Evolutionary conservation across 2,888 invertebrate genomes (phyloP).

Genomic region (Megalurothrips usitatus): DNA sequence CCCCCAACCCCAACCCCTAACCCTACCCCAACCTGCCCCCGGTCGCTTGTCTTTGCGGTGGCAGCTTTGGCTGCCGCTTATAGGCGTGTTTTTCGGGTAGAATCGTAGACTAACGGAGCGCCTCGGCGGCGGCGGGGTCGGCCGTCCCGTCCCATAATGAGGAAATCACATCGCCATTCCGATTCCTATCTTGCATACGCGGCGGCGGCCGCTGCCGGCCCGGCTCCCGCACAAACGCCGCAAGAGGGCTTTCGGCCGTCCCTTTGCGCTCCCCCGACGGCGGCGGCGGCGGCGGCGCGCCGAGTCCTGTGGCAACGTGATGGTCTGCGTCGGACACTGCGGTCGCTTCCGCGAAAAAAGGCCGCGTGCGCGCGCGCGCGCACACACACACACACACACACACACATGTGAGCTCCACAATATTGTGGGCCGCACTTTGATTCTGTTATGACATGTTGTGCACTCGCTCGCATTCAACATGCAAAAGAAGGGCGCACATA

Average conservation of each 20-base stretch:
- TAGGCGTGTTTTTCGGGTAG: too few relatives aligned
- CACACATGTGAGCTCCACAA: background rate
- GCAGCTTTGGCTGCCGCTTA: too few relatives aligned
- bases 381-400: too few relatives aligned
- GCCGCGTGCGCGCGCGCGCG: too few relatives aligned
- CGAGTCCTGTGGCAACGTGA: background rate
- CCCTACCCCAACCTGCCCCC: too few relatives aligned
- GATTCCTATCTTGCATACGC: background rate
- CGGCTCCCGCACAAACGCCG: too few relatives aligned
- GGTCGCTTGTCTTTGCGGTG: too few relatives aligned
- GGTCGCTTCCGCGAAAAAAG: too few relatives aligned
- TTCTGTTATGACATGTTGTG: constrained; percentile 6
- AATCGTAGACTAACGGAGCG: too few relatives aligned
- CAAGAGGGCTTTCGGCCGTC: background rate
- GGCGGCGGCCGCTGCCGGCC: too few relatives aligned
- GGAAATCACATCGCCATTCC: constrained; percentile 1
- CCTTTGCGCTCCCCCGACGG: background rate
- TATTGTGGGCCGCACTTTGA: background rate
- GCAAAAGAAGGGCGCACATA: background rate
- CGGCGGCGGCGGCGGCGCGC: background rate
- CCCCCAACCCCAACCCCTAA: too few relatives aligned
- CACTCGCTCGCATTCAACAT: background rate
- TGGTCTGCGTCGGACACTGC: too few relatives aligned
- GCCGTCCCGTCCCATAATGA: background rate
- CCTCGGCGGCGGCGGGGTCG: background rate